Base-by-base conservation (phyloP, 2,113 vertebrate genomes). In the Melierax canorus region DNA sequence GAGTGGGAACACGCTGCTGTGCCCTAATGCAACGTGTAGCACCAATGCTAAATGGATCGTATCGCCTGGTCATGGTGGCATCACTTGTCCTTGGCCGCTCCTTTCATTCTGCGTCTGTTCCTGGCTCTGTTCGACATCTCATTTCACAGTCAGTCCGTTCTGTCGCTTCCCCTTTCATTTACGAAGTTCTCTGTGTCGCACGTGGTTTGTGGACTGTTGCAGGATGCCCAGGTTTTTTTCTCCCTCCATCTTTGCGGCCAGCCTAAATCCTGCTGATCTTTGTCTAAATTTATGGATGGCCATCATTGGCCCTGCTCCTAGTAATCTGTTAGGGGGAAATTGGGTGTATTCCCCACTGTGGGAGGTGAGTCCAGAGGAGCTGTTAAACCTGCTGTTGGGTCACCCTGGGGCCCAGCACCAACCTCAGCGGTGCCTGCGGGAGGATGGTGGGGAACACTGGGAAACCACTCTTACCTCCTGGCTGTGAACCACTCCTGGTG, bases 1-100 rank as follows among this genome's bases (percentile, higher is more conserved):
- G 77, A 26, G 59, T 15, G 24, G 88, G 63, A 36, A 8, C 9
- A 2, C 0, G 1, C 26, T 17, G 38, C 85, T 0, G 1, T 6
- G 34, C 22, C 55, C 53, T 11, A 0, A 0, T 3, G 30, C 2
- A 6, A 7, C 0, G 1, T 10, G 62, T 7, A 24, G 67, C 16
- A 32, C 72, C 36, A 6, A 0, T 6, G 4, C 29, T 15, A 3
- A 34, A 23, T 14, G 51, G 14, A 10, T 82, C 9, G 0, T 26
- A 2, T 55, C 4, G 0, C 24, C 69, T 32, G 59, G 22, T 56
- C 2, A 0, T 11, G 45, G 10, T 69, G 48, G 23, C 43, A 13
- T 48, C 16, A 0, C 69, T n/a, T 21, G 26, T 27, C 45, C 67
- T 23, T 22, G 53, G 39, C 48, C 17, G 51, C 23, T 75, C 36